Conservation (phyloP, 2,797 vertebrate genomes). For the Galago senegalensis region DNA sequence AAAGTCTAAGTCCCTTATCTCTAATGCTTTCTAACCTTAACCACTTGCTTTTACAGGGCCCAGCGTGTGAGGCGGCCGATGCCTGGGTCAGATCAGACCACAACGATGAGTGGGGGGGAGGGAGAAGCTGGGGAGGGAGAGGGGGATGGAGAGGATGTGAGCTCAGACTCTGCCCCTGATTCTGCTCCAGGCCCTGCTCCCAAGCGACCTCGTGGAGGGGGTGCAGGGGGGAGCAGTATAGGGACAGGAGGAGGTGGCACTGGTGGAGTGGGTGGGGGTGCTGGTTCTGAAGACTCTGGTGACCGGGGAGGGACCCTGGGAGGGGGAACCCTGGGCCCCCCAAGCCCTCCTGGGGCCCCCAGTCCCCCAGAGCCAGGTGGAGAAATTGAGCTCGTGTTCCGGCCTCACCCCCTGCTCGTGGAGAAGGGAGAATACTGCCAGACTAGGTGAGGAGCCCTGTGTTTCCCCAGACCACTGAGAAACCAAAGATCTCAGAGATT, state of each 20-base stretch:
- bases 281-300: conserved; percentile 92
- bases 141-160: conserved; percentile 84
- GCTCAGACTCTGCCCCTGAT: conserved; percentile 84
- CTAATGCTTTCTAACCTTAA: conserved; percentile 33
- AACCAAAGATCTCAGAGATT: background rate
- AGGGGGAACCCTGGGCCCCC: conserved; percentile 89
- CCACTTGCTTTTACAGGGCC: conserved; percentile 88
- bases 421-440: conserved; percentile 93
- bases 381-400: conserved; percentile 96
- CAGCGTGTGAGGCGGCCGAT: conserved; percentile 93
- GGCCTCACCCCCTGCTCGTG: conserved; percentile 94
- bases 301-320: conserved; percentile 87
- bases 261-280: conserved; percentile 83
- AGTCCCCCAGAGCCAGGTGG: conserved; percentile 91
- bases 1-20: background rate
- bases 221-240: conserved; percentile 89
- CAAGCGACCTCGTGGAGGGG: conserved; percentile 89
- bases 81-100: conserved; percentile 94
- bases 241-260: conserved; percentile 89
- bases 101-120: conserved; percentile 95
- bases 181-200: conserved; percentile 90
- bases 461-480: background rate
- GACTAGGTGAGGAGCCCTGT: conserved; percentile 92
- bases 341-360: conserved; percentile 85
- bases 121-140: conserved; percentile 90